Evolutionary conservation across 2,888 invertebrate genomes (phyloP).

Genomic region (Rotaria magnacalcarata): DNA sequence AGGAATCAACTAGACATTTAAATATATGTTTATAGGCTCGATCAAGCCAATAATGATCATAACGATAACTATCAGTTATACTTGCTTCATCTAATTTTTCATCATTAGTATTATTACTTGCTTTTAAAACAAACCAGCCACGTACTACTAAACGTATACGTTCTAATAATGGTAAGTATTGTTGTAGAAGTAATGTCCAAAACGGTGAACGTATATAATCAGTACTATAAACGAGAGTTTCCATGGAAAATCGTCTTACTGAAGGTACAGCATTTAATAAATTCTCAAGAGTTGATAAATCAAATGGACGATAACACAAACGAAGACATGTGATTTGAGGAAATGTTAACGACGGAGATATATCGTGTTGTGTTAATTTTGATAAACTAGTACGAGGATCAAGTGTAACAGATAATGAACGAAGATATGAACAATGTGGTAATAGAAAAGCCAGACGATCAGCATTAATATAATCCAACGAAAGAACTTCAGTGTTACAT

Average conservation of each 20-base stretch:
- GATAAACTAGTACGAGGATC: background rate
- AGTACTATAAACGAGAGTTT: background rate
- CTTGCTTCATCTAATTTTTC: background rate
- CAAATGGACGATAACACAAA: constrained; percentile 17
- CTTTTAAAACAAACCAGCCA: background rate
- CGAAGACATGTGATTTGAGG: background rate
- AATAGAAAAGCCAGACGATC: background rate
- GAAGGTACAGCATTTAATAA: background rate
- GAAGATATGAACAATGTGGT: background rate
- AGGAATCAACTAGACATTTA: background rate
- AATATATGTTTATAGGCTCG: background rate
- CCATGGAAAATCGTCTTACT: background rate
- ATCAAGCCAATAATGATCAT: background rate
- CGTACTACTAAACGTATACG: background rate
- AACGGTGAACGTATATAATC: background rate
- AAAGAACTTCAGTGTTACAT: background rate
- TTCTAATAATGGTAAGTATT: background rate
- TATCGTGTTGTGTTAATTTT: background rate
- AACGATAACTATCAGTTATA: background rate
- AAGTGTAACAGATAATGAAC: background rate
- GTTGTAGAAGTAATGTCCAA: background rate
- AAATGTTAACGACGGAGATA: background rate
- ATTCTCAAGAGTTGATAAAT: background rate
- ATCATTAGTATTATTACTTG: background rate
- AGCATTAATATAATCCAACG: background rate